These are phyloP conservation scores for Busseola fusca DNA, from an alignment of 2,888 invertebrate species.

Conservation along the genomic window DNA sequence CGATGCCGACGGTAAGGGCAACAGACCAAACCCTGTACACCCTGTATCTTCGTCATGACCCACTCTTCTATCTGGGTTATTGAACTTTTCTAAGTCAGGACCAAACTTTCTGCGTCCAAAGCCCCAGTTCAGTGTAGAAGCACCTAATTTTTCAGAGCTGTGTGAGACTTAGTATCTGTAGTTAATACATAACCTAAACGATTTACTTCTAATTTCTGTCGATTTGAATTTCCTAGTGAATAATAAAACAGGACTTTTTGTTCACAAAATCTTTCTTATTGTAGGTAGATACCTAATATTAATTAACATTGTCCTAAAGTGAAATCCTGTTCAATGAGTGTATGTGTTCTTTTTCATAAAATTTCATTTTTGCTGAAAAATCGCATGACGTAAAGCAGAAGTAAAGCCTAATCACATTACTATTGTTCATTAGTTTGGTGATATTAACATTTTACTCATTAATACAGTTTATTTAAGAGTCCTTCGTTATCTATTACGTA, in stretches of 20 bases:
- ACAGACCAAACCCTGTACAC: conserved; percentile 77
- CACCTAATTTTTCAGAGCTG: conserved; percentile 61
- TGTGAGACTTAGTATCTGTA: conserved; percentile 66
- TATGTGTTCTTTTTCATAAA: conserved; percentile 78
- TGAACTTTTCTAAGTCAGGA: conserved; percentile 41
- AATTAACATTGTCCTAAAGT: conserved; percentile 61
- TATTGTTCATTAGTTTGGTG: conserved; percentile 32
- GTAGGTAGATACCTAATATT: conserved; percentile 56
- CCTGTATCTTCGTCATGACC: conserved; percentile 84
- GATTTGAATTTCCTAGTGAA: conserved; percentile 71
- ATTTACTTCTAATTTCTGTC: conserved; percentile 48
- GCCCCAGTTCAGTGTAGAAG: conserved; percentile 59
- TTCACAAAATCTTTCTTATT: conserved; percentile 71
- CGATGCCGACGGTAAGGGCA: conserved; percentile 92
- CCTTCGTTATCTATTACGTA: conserved; percentile 14
- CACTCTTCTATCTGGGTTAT: conserved; percentile 61
- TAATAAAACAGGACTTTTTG: conserved; percentile 77
- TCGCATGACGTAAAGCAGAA: conserved; percentile 47
- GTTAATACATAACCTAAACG: conserved; percentile 61
- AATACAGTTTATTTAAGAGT: conserved; percentile 45
- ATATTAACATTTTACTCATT: conserved; percentile 33
- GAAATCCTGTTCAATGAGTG: conserved; percentile 71
- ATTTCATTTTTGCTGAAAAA: conserved; percentile 44
- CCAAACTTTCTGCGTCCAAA: conserved; percentile 50
- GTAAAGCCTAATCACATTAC: conserved; percentile 20